Base-by-base conservation (phyloP, 2,888 invertebrate species). In the Campoplex capitator region DNA sequence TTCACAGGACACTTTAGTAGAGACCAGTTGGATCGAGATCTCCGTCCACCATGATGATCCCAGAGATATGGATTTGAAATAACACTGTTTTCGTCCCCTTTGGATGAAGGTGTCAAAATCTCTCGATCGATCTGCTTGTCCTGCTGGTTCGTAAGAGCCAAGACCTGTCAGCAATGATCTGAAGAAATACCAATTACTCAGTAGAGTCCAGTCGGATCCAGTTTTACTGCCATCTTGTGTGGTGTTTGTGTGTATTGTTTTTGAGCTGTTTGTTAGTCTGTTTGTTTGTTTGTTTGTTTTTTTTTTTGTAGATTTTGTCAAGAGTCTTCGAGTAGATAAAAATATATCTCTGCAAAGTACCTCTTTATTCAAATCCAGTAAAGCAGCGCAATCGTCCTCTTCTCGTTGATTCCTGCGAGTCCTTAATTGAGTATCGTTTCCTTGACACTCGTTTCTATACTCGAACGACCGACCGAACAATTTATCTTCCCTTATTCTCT, bases 21-120 rank as follows among this genome's bases (percentile, higher is more conserved):
- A 93, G 92, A 74, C 93, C 93, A 71, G 93, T 94, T 73, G 94
- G 93, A 90, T 94, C 94, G 82, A 94, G 92, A 81, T 84, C 81
- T 89, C 90, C 92, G 85, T 87, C 87, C 85, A 91, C 92, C 93
- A 93, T 94, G 89, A 89, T 90, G 88, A 84, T n/a, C 83, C 74
- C 6, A 42, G 42, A 70, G 75, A 56, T 76, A 76, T 67, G 42
- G 51, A 67, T 28, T 54, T 35, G 51, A 48, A 32, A 67, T 75
- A 48, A 73, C 84, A 84, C 84, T 85, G 38, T 68, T 74, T 13
- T 3, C 56, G 8, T 54, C 56, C 42, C 65, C 45, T n/a, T n/a
- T n/a, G 3, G 68, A 82, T 51, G 76, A 65, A 35, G 76, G 51
- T 13, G 38, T 3, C 38, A 23, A 62, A 62, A 13, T 13, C 48